Evolutionary conservation across 1,140 invertebrate genomes (phyloP).

Genomic region (Tetranychus urticae): DNA sequence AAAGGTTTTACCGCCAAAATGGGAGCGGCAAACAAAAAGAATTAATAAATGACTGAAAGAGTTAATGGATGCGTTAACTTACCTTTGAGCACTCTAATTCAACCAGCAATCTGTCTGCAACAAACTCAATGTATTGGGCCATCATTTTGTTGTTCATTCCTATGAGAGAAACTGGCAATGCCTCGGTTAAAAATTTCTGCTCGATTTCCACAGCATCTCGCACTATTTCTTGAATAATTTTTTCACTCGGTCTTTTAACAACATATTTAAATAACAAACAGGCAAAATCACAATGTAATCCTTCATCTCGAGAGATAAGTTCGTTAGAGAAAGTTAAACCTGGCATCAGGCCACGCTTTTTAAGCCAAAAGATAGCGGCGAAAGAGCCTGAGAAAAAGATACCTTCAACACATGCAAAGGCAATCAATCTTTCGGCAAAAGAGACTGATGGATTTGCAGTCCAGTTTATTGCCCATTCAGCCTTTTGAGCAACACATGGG

Average conservation of each 20-base stretch:
- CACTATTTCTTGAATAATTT: conserved; percentile 58
- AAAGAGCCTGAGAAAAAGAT: conserved; percentile 97
- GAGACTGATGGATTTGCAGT: conserved; percentile 34
- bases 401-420: conserved; percentile 95
- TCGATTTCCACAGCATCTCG: conserved; percentile 83
- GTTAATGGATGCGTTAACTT: conserved; percentile 24
- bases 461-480: conserved; percentile 93
- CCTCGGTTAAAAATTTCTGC: conserved; percentile 91
- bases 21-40: conserved; percentile 16
- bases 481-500: conserved; percentile 90
- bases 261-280: conserved; percentile 90
- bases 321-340: conserved; percentile 98
- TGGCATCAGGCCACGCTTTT: conserved; percentile 93
- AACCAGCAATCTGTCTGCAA: conserved; percentile 72
- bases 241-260: conserved; percentile 61
- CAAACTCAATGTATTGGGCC: conserved; percentile 95
- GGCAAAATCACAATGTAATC: conserved; percentile 95
- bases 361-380: conserved; percentile 98
- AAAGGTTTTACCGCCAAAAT: no score
- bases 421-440: conserved; percentile 81
- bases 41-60: neutral
- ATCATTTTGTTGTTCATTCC: conserved; percentile 94
- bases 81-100: conserved; percentile 62
- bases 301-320: conserved; percentile 94
- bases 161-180: conserved; percentile 73